Evolutionary conservation across 2,888 invertebrate genomes (phyloP), one percentile per base, ranked within the genome.

Genomic region (Neoitamus cyanurus): DNA sequence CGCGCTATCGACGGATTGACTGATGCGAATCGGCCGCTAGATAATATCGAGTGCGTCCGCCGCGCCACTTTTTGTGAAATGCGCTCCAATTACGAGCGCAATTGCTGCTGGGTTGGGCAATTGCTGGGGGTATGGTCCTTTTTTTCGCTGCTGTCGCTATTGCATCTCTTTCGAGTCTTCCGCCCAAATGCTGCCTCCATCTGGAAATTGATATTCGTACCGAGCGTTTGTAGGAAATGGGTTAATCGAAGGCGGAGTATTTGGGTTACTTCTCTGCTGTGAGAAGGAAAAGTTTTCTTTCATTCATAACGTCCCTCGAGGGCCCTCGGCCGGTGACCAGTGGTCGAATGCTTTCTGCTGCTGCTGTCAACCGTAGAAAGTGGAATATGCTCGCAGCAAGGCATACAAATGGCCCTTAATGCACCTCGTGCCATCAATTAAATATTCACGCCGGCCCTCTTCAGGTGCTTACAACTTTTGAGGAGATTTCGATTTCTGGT

Each of bases 201-300:
- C 34, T 83, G 34, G 68, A 46, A 83, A 72, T 46, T 69, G 83
- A 83, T 83, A 70, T 72, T 70, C 72, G 42, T 48, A 28, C 70
- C 72, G 9, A 15, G n/a, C 42, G 42, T 75, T 75, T 46, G 31
- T 48, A 48, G 48, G 73, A 83, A 83, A 83, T 83, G 73, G 83
- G 83, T 83, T 75, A 83, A 83, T 83, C 73, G 75, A 75, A n/a
- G 48, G 73, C 36, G 20, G 34, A 20, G 83, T 75, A 83, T 83
- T 83, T 83, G 72, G 83, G 83, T 83, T 83, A 75, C 48, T 73
- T 58, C 73, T 31, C 5, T 13, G 83, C 42, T 48, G 70, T 75
- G 83, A 72, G 70, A 30, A 72, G 72, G 69, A 82, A 82, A 82
- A 69, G 82, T 82, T 69, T 48, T 82, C 82, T 37, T 68, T 34